Percentiles rank a stretch among this genome's conserved stretches.
Evolutionary conservation across 1,140 invertebrate genomes (phyloP).

Genomic region (Leptoteleia sp.): DNA sequence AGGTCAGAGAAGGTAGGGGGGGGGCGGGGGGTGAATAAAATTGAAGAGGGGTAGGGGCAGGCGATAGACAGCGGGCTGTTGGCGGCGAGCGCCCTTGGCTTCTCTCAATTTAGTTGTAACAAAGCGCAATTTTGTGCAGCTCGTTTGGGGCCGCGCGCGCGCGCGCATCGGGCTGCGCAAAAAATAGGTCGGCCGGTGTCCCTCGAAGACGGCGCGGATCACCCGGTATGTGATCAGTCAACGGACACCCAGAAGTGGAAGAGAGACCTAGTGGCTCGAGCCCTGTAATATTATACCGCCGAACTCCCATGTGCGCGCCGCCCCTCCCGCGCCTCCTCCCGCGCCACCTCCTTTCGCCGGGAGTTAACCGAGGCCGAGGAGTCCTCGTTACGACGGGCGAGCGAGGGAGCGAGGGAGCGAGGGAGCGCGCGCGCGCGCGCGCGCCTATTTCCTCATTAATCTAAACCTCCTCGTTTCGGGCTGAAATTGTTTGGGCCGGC

Average conservation of each 20-base stretch:
- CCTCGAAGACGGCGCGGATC: conserved; percentile 47
- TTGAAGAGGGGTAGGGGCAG: too few species aligned
- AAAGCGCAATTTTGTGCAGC: conserved; percentile 47
- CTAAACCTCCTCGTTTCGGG: conserved; percentile 44
- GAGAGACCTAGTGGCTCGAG: conserved; percentile 70
- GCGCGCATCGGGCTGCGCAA: conserved; percentile 20
- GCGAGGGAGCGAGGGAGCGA: too few species aligned
- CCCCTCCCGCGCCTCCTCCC: too few species aligned
- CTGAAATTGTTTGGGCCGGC: conserved; percentile 13
- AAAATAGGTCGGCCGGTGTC: conserved; percentile 40
- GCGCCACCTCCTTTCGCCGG: too few species aligned
- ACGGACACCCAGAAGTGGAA: conserved; percentile 72
- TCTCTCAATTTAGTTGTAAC: conserved; percentile 51
- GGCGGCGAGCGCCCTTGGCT: neutral
- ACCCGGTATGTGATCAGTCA: conserved; percentile 70
- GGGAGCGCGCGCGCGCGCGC: too few species aligned
- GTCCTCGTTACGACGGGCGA: too few species aligned
- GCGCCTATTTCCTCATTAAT: conserved; percentile 61
- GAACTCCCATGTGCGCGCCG: conserved; percentile 28
- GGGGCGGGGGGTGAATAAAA: too few species aligned
- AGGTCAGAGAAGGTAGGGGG: too few species aligned
- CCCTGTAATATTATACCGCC: conserved; percentile 74
- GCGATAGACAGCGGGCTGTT: too few species aligned
- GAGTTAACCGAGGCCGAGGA: too few species aligned
- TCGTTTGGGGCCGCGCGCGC: too few species aligned